Evolutionary conservation across 2,888 invertebrate species (phyloP).

Genomic region (Limnephilus auricula): DNA sequence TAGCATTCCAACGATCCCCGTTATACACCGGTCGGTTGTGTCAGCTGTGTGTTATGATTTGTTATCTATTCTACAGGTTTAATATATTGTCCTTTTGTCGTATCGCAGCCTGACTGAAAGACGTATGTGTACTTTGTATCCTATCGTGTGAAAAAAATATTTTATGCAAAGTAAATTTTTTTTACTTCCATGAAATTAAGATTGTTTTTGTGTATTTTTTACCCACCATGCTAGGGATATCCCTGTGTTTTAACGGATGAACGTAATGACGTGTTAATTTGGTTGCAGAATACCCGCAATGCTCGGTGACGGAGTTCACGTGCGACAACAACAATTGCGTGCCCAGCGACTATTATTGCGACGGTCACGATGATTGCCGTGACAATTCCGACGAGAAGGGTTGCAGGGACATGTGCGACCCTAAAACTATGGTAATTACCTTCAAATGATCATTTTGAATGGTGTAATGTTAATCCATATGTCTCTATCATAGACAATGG

Average conservation of each 20-base stretch:
- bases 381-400: slow-evolving; percentile 84
- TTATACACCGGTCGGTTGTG: neutral
- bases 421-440: slow-evolving; percentile 68
- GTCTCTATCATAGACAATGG: neutral
- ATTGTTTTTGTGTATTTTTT: no score
- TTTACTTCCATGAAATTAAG: no score
- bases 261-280: slow-evolving; percentile 21
- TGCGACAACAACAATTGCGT: slow-evolving; percentile 87
- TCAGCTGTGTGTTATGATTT: neutral
- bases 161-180: no score
- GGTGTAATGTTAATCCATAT: neutral
- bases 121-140: no score
- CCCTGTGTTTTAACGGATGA: no score
- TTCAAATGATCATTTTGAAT: neutral
- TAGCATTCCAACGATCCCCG: no score
- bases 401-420: slow-evolving; percentile 76
- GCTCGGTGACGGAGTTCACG: slow-evolving; percentile 81
- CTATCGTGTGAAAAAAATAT: no score
- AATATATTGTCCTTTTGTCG: no score
- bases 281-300: slow-evolving; percentile 74
- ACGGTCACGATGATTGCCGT: slow-evolving; percentile 85
- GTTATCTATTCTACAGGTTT: neutral
- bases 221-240: no score
- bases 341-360: slow-evolving; percentile 83
- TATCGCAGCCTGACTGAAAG: no score